These are phyloP conservation scores for Tethya wilhelma DNA, from an alignment of 37 sponge, comb jelly and placozoan genomes.

Conservation along the genomic window DNA sequence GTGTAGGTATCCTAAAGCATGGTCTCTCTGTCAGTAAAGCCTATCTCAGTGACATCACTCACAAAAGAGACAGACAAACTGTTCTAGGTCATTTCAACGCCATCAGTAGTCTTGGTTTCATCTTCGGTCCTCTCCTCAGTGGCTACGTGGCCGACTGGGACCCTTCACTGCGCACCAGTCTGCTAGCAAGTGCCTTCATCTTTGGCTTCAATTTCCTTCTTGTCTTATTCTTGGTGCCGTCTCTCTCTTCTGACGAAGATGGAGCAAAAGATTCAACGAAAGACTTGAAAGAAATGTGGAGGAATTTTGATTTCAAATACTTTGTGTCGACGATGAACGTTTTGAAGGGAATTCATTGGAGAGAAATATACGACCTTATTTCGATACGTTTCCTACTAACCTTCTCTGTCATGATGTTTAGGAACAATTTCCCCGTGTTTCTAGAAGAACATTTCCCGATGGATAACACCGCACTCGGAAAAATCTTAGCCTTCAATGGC, in stretches of 20 bases:
- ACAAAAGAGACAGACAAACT: conserved; percentile 20
- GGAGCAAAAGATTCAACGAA: neutral
- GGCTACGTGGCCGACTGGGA: conserved; percentile 71
- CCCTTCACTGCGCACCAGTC: conserved; percentile 37
- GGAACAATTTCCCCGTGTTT: conserved; percentile 67
- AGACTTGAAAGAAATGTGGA: neutral
- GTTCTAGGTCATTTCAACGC: conserved; percentile 62
- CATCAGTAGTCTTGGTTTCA: conserved; percentile 70
- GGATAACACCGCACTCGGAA: conserved; percentile 48
- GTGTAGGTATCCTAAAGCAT: conserved; percentile 75
- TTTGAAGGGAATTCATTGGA: conserved; percentile 43
- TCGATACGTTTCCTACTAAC: conserved; percentile 41
- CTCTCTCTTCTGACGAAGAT: neutral
- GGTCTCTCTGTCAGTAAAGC: conserved; percentile 61
- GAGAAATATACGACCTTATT: conserved; percentile 42
- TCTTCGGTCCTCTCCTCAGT: conserved; percentile 68
- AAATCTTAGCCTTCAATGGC: conserved; percentile 70
- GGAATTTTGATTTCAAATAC: no score
- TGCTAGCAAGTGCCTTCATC: conserved; percentile 4
- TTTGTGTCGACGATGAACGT: no score
- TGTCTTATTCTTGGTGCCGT: neutral
- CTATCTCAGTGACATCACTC: conserved; percentile 63
- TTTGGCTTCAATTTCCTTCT: conserved; percentile 2
- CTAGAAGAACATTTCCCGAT: conserved; percentile 45
- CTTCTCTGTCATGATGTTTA: conserved; percentile 63